Evolutionary conservation across 2,888 invertebrate genomes (phyloP), one percentile per base, ranked within the genome.

Genomic region (Chymomyza procnemis): DNA sequence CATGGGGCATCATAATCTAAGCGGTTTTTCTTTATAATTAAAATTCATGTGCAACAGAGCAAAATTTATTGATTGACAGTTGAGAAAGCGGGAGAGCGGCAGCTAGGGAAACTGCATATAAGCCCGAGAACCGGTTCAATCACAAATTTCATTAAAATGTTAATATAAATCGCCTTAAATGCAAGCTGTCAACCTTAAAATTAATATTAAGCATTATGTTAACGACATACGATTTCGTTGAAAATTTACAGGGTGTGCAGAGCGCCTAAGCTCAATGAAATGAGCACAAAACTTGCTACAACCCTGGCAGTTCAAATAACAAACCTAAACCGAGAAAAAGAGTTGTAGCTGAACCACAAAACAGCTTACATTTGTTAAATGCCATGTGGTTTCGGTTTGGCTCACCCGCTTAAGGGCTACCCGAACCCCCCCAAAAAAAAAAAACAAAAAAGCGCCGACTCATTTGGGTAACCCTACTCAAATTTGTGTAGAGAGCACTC

Each of bases 21-120:
- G 73, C 76, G 67, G 71, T 46, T 71, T 79, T 71, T 69, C 68
- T 78, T 80, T 70, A 78, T 83, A 80, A 80, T 74, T 67, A 67
- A 78, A 69, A 64, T 68, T 48, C 66, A 9, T 41, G 34, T 41
- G 34, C 34, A 41, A 12, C 12, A 41, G 34, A 41, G 34, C 34
- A 41, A 41, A 26, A 41, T 41, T 41, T 41, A 12, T 41, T 41
- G 34, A 41, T 41, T 41, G 34, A 41, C 34, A 41, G 12, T 12
- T 8, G 4, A 34, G 34, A 34, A 9, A 34, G 34, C 34, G 34
- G 12, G 2, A 9, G 34, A 34, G 34, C 12, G 34, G 9, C 0
- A 12, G 12, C 2, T 41, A 41, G 34, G 34, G 34, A 41, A 41
- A 41, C 34, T 41, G 9, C 34, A 41, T 41, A 41, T 41, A 41